Conservation (phyloP, 2,113 vertebrate genomes). For the Gallinago media region DNA sequence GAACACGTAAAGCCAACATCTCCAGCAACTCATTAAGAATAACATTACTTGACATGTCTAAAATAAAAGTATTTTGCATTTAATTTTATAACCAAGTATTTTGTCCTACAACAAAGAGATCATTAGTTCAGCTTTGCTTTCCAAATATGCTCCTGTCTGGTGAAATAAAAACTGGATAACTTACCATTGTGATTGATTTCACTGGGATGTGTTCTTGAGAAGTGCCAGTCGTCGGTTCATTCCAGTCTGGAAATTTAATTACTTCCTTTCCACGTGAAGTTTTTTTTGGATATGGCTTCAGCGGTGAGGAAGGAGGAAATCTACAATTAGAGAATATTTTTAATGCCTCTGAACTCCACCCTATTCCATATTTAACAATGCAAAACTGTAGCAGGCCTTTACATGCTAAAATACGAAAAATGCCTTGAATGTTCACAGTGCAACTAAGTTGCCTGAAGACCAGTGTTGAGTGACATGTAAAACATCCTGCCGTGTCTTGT, state of each 20-base stretch:
- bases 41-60: neutral
- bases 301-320: conserved; percentile 85
- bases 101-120: neutral
- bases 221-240: conserved; percentile 53
- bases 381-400: neutral
- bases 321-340: conserved; percentile 72
- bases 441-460: neutral
- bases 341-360: neutral
- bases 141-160: neutral
- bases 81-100: neutral
- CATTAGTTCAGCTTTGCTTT: neutral
- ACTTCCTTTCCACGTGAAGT: conserved; percentile 57
- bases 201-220: conserved; percentile 74
- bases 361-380: neutral
- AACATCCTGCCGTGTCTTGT: neutral
- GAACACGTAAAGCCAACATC: neutral
- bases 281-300: conserved; percentile 83
- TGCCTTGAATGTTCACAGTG: neutral
- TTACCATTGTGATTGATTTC: conserved; percentile 78
- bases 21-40: neutral
- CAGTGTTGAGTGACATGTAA: neutral
- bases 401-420: neutral
- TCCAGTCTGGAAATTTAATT: conserved; percentile 81
- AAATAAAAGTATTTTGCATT: neutral
- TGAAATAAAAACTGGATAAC: neutral